Evolutionary conservation across 2,113 vertebrate species (phyloP).

Genomic region (Corythoichthys intestinalis): DNA sequence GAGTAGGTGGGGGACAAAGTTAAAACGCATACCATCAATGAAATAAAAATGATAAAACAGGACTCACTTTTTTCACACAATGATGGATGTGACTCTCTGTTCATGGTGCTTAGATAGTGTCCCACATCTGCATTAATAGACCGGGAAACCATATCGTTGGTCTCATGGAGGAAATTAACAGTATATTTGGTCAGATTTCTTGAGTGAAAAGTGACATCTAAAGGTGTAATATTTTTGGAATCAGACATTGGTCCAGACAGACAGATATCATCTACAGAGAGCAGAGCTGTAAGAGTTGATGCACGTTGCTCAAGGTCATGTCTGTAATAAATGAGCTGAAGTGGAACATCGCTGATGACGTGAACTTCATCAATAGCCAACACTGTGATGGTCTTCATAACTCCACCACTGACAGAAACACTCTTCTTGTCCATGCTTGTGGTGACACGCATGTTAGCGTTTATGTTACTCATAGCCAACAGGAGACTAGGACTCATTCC

Average conservation of each 20-base stretch:
- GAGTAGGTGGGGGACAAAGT: background rate
- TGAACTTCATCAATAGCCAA: constrained; percentile 25
- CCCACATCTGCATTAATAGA: constrained; percentile 10
- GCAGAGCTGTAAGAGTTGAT: constrained; percentile 18
- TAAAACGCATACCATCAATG: background rate
- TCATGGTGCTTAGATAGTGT: constrained; percentile 17
- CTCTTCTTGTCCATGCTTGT: background rate
- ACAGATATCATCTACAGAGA: constrained; percentile 30
- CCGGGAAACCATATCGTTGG: background rate
- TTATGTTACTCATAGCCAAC: constrained; percentile 20
- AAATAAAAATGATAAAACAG: background rate
- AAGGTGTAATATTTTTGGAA: constrained; percentile 8
- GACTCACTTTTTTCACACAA: constrained; percentile 18
- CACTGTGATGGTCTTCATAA: constrained; percentile 24
- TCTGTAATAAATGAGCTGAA: constrained; percentile 34
- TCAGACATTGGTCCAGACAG: constrained; percentile 14
- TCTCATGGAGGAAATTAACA: background rate
- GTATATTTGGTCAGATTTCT: constrained; percentile 2
- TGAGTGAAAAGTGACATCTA: background rate
- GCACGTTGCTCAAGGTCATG: background rate
- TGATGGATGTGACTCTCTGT: constrained; percentile 5
- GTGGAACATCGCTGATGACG: constrained; percentile 11
- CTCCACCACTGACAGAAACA: constrained; percentile 7
- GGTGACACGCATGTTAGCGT: constrained; percentile 12
- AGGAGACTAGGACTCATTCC: constrained; percentile 22